A percentile compares a stretch with the other conserved stretches of the same genome.
Evolutionary conservation across 2,113 vertebrate genomes (phyloP).

Genomic region (Dicentrarchus labrax): DNA sequence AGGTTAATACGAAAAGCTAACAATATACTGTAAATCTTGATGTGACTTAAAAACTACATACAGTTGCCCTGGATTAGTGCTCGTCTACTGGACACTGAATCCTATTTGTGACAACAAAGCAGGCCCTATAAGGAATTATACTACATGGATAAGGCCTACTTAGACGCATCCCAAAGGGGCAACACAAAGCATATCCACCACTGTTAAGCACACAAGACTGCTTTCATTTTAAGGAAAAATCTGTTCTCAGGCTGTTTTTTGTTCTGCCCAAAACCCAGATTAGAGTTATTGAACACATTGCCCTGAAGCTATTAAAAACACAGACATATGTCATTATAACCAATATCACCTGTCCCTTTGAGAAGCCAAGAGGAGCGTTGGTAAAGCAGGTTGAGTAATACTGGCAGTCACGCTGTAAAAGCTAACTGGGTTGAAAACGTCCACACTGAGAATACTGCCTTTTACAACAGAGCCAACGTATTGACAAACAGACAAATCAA

Average conservation of each 20-base stretch:
- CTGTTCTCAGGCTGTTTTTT: neutral
- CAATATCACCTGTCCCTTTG: constrained; percentile 19
- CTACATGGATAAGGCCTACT: constrained; percentile 53
- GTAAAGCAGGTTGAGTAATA: constrained; percentile 55
- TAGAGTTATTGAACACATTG: constrained; percentile 18
- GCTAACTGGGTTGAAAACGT: constrained; percentile 60
- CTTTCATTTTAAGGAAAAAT: constrained; percentile 25
- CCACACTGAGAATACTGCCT: constrained; percentile 54
- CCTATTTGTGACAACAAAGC: constrained; percentile 65
- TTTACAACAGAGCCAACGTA: constrained; percentile 37
- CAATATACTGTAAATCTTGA: constrained; percentile 50
- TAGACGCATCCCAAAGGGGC: constrained; percentile 45
- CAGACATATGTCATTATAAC: constrained; percentile 37
- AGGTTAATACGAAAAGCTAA: constrained; percentile 49
- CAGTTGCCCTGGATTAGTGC: constrained; percentile 61
- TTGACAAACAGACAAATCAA: constrained; percentile 65
- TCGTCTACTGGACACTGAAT: constrained; percentile 62
- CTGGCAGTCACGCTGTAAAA: constrained; percentile 51
- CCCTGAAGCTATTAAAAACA: constrained; percentile 36
- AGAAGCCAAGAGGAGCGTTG: constrained; percentile 32
- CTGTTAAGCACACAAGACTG: constrained; percentile 18
- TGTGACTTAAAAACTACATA: constrained; percentile 43
- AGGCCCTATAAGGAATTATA: constrained; percentile 41
- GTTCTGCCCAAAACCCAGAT: constrained; percentile 34
- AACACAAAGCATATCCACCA: constrained; percentile 39